These are phyloP conservation scores for Berghia stephanieae DNA, from an alignment of 1,140 invertebrate genomes.

Conservation along the genomic window DNA sequence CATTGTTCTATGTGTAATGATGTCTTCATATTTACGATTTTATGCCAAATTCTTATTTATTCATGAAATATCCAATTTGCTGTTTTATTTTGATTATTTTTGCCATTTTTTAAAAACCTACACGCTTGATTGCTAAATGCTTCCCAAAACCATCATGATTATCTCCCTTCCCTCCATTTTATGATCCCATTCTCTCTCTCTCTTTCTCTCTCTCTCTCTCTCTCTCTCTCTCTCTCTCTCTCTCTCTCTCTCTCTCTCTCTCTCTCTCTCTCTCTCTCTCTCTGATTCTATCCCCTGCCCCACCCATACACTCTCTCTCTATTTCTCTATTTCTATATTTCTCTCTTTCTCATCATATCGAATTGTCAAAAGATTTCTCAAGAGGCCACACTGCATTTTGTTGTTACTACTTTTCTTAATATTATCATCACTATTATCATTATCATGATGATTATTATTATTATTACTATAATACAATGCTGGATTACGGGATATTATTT, in stretches of 20 bases:
- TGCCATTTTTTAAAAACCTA: too few relatives aligned
- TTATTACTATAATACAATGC: not conserved
- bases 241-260: conserved; percentile 13
- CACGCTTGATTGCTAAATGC: too few relatives aligned
- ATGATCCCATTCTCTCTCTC: not conserved
- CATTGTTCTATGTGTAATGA: too few relatives aligned
- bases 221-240: conserved; percentile 8
- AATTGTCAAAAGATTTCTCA: not conserved
- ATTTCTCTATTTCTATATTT: not conserved
- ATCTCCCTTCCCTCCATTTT: too few relatives aligned
- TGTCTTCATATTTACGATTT: too few relatives aligned
- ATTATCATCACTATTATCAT: not conserved
- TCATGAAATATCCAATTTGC: too few relatives aligned
- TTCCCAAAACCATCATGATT: too few relatives aligned
- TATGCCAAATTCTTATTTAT: too few relatives aligned
- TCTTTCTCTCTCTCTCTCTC: not conserved
- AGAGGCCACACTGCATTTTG: not conserved
- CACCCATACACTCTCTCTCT: not conserved
- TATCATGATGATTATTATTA: too few relatives aligned
- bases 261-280: conserved; percentile 13
- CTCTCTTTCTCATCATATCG: not conserved
- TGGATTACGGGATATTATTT: not conserved
- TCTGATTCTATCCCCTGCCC: not conserved
- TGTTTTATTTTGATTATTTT: too few relatives aligned
- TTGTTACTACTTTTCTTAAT: not conserved